Evolutionary conservation across 30 jellyfish, hydroid and myxozoan genomes (phyloP).

Genomic region (Aurelia sp.): DNA sequence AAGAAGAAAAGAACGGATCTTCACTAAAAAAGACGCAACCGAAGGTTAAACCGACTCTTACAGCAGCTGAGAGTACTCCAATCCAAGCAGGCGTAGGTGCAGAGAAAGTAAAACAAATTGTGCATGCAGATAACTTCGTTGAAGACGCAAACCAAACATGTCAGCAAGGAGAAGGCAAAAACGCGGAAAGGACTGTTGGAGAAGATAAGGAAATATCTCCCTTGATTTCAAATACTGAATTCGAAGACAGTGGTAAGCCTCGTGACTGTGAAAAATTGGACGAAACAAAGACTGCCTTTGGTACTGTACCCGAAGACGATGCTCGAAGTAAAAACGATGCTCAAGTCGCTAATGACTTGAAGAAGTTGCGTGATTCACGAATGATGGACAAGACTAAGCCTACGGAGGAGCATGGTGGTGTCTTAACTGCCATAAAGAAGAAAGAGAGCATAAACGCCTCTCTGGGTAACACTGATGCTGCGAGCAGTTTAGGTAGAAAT

Average conservation of each 20-base stretch:
- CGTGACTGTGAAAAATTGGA: neutral
- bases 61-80: neutral
- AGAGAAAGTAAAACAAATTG: neutral
- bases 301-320: no score
- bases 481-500: no score
- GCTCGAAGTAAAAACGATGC: no score
- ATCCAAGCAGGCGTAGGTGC: neutral
- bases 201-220: neutral
- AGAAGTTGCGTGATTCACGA: no score
- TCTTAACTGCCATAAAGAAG: no score
- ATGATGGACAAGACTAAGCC: no score
- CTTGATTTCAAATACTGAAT: neutral
- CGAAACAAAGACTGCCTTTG: no score
- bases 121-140: neutral
- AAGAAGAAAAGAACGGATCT: conserved; percentile 21
- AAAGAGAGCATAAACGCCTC: no score
- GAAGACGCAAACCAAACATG: neutral
- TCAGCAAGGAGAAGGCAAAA: neutral
- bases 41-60: neutral
- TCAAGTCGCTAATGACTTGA: no score
- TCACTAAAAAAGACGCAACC: neutral
- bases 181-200: neutral
- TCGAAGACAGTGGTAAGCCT: neutral
- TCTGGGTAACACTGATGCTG: no score
- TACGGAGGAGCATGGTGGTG: no score